These are phyloP conservation scores for Acromyrmex heyeri DNA, from an alignment of 1,140 invertebrate genomes.

Conservation along the genomic window DNA sequence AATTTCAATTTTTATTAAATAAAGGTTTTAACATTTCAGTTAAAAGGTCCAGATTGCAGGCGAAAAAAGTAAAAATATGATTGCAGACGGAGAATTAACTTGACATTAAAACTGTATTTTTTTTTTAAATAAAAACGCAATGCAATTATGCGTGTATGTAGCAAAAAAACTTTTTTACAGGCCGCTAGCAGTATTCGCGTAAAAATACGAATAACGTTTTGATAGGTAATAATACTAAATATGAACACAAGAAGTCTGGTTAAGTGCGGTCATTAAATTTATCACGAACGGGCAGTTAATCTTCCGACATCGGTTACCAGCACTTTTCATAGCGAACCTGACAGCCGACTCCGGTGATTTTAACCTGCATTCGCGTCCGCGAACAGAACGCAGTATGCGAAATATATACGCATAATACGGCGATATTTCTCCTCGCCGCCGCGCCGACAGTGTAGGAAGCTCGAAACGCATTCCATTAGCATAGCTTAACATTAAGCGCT, in stretches of 20 bases:
- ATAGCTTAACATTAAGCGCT: conserved; percentile 79
- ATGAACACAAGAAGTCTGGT: conserved; percentile 1
- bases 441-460: conserved; percentile 77
- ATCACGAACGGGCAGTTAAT: conserved; percentile 59
- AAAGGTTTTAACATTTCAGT: too few species aligned
- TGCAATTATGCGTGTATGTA: background rate
- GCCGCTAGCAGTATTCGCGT: background rate
- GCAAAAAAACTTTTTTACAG: background rate
- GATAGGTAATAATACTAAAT: conserved; percentile 44
- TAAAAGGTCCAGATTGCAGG: too few species aligned
- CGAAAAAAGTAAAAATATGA: too few species aligned
- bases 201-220: conserved; percentile 39
- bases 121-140: background rate
- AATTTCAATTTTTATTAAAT: too few species aligned
- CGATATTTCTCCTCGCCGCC: conserved; percentile 69
- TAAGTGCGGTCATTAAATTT: conserved; percentile 61
- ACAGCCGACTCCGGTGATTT: conserved; percentile 53
- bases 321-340: conserved; percentile 44
- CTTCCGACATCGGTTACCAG: conserved; percentile 52
- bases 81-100: too few species aligned
- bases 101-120: background rate
- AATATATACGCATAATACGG: conserved; percentile 69
- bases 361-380: conserved; percentile 58
- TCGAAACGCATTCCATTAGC: conserved; percentile 80
- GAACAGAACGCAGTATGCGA: conserved; percentile 37